These are phyloP conservation scores for Heteromyza rotundicornis DNA, from an alignment of 2,888 invertebrate genomes.

Conservation along the genomic window DNA sequence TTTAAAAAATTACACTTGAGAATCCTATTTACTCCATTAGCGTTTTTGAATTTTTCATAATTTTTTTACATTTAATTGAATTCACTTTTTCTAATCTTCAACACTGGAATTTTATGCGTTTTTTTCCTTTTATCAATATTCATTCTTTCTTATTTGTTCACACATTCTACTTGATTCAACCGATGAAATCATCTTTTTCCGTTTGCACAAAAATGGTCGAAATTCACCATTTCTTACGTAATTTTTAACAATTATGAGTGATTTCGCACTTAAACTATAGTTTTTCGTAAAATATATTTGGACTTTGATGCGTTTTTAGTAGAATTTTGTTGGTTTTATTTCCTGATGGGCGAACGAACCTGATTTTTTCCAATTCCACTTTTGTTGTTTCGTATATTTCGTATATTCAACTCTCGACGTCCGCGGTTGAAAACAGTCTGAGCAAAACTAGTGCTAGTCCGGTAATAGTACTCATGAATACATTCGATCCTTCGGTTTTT, in stretches of 20 bases:
- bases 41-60: too few relatives aligned
- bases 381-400: too few relatives aligned
- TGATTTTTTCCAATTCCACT: too few relatives aligned
- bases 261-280: constrained; percentile 46
- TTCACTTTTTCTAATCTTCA: background rate
- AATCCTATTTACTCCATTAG: background rate
- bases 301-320: constrained; percentile 36
- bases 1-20: too few relatives aligned
- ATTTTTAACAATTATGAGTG: constrained; percentile 39
- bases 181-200: constrained; percentile 46
- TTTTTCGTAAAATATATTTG: constrained; percentile 26
- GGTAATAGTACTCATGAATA: too few relatives aligned
- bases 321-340: constrained; percentile 45
- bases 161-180: constrained; percentile 39
- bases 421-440: too few relatives aligned
- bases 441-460: too few relatives aligned
- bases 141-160: constrained; percentile 4
- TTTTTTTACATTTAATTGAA: too few relatives aligned
- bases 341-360: constrained; percentile 59
- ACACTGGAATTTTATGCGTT: background rate
- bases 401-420: too few relatives aligned
- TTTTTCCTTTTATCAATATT: constrained; percentile 25
- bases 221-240: constrained; percentile 50
- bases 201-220: constrained; percentile 32
- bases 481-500: too few relatives aligned